Evolutionary conservation across 2,113 vertebrate genomes (phyloP).

Genomic region (Natator depressus): DNA sequence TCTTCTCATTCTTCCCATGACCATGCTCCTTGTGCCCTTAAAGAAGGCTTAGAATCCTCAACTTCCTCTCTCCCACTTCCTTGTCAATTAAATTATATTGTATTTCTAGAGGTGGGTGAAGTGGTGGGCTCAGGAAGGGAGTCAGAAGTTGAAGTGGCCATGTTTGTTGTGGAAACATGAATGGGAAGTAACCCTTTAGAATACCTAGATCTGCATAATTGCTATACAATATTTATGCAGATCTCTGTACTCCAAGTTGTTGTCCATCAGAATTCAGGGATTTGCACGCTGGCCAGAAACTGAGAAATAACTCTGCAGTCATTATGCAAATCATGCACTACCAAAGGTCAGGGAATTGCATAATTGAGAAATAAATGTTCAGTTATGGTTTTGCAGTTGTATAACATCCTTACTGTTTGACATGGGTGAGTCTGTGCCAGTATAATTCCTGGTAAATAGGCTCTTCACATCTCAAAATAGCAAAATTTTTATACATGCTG

Average conservation of each 20-base stretch:
- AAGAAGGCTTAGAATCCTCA: neutral
- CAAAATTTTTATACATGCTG: neutral
- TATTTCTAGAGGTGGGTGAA: neutral
- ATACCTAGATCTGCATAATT: neutral
- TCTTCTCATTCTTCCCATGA: neutral
- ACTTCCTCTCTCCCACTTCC: neutral
- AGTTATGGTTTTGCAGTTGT: neutral
- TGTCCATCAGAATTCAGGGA: neutral
- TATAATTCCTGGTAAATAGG: neutral
- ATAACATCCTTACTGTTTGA: neutral
- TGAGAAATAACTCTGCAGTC: neutral
- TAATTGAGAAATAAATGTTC: neutral
- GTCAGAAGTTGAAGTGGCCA: neutral
- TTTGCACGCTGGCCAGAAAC: neutral
- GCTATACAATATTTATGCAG: neutral
- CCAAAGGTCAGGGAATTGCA: neutral
- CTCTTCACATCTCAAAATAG: neutral
- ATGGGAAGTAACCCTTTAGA: neutral
- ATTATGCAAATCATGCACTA: neutral
- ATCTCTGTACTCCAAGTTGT: neutral
- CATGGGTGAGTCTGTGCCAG: neutral
- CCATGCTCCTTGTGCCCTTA: neutral
- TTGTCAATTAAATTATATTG: neutral
- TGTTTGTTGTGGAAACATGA: neutral
- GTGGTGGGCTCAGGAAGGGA: slow-evolving; percentile 4